Evolutionary conservation across 2,113 vertebrate genomes (phyloP).

Genomic region (Trichechus manatus): DNA sequence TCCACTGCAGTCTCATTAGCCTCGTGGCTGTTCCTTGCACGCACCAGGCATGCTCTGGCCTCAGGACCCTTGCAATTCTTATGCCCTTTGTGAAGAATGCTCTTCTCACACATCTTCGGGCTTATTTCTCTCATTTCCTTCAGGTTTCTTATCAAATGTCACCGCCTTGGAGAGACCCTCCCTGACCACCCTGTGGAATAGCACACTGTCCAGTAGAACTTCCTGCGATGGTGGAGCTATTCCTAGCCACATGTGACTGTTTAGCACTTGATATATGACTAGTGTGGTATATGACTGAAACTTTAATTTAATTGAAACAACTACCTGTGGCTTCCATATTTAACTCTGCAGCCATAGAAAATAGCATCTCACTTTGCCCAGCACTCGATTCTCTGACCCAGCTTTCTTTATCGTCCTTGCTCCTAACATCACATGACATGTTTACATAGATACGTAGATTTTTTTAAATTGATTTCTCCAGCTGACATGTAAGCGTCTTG

Average conservation of each 20-base stretch:
- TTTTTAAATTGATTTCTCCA: neutral
- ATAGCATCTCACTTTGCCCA: fast-evolving
- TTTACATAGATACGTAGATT: neutral
- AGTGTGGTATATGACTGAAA: neutral
- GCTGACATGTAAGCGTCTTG: neutral
- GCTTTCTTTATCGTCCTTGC: neutral
- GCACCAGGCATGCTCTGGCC: fast-evolving
- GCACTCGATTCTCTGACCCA: neutral
- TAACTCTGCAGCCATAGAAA: neutral
- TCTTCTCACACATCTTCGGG: neutral
- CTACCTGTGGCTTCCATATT: neutral
- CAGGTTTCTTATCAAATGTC: neutral
- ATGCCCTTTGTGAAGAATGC: neutral
- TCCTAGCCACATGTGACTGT: neutral
- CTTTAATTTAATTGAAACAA: neutral
- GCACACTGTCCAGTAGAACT: neutral
- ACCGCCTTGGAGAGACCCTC: neutral
- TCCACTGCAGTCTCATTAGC: neutral
- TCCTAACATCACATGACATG: neutral
- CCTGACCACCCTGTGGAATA: neutral
- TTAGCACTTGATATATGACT: neutral
- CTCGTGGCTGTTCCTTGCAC: neutral
- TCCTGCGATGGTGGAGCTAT: neutral
- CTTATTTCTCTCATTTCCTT: neutral
- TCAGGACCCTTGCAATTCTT: neutral